Evolutionary conservation across 2,888 invertebrate species (phyloP), one percentile per base, ranked within the genome.

Genomic region (Cryptocephalus primarius): DNA sequence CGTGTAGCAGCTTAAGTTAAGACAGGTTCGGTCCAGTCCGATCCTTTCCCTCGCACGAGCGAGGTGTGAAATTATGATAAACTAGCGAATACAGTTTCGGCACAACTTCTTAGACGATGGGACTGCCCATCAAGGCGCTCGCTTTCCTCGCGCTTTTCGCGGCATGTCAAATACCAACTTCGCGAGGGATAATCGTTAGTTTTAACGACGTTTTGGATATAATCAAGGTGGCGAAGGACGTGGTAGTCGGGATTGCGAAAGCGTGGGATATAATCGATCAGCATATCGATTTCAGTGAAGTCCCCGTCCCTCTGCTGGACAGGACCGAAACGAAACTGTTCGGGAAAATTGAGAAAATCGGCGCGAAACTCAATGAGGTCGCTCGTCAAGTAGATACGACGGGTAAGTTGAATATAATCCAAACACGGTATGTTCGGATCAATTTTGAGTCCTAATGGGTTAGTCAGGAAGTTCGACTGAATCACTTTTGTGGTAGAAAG

Each of bases 201-300:
- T 4, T 51, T 6, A 77, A 13, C 12, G 80, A 79, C 56, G 76
- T 78, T 1, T 63, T 80, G 42, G 82, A 82, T 63, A 72, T 82
- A 10, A 60, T 82, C 13, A 73, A 74, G 58, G 61, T 78, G 9
- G 68, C 75, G 34, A 80, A 79, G 59, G 80, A 82, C 59, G 75
- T 82, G 33, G 75, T 76, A 32, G 72, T 75, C 43, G 76, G 77
- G 42, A 71, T 82, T 32, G 66, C 79, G 1, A 77, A 75, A 56
- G 74, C 81, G 22, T 82, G 83, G 83, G 78, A 82, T 55, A 61
- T 82, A 10, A 70, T 82, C 32, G 78, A 79, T 44, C 72, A 73
- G 45, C 75, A 76, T 14, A 49, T 61, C 13, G 60, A 64, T 45
- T 54, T 73, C 14, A 69, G 73, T 8, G 77, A 78, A 1, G 74